Conservation (phyloP, 1,140 invertebrate genomes). For the Drosophila saltans region DNA sequence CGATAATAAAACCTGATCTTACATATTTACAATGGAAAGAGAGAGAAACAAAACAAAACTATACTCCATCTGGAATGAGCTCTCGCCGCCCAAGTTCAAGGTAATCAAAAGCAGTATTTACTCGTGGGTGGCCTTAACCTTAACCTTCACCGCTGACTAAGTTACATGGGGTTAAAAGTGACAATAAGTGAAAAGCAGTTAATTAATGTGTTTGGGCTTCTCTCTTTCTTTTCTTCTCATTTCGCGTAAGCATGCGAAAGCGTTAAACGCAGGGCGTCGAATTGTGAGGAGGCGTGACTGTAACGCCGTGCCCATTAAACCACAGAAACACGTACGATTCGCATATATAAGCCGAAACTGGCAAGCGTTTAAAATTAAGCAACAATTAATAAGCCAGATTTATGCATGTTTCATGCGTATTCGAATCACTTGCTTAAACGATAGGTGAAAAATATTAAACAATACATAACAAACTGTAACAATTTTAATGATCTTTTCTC, state of each 20-base stretch:
- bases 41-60: neutral
- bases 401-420: constrained; percentile 41
- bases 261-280: constrained; percentile 37
- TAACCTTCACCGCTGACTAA: constrained; percentile 2
- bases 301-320: constrained; percentile 20
- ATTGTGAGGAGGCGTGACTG: neutral
- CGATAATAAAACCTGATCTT: constrained; percentile 12
- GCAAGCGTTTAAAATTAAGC: constrained; percentile 38
- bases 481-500: constrained; percentile 45
- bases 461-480: constrained; percentile 49
- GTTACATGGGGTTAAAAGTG: neutral
- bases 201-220: constrained; percentile 32
- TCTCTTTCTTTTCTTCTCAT: constrained; percentile 29
- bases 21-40: neutral
- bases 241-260: constrained; percentile 57
- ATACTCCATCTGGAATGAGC: neutral
- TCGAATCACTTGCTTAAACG: constrained; percentile 14
- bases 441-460: constrained; percentile 24
- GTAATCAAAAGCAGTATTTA: neutral
- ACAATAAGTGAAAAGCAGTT: constrained; percentile 18
- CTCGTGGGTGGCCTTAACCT: constrained; percentile 4
- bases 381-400: constrained; percentile 46
- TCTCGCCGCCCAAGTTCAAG: neutral
- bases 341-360: constrained; percentile 23
- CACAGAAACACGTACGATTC: constrained; percentile 54